Evolutionary conservation across 2,888 invertebrate genomes (phyloP).

Genomic region (Cremastinae sp.): DNA sequence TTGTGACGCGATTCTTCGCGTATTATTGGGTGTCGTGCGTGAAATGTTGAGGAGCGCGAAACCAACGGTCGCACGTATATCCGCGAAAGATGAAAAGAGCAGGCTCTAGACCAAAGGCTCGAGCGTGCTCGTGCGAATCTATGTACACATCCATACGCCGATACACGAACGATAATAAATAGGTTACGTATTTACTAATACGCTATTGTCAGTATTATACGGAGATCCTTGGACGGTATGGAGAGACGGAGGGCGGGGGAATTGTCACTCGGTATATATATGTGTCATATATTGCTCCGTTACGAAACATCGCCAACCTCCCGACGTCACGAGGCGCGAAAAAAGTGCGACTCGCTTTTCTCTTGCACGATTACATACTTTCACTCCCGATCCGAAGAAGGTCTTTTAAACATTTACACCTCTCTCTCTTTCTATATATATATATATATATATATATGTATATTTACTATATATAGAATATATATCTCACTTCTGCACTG

Average conservation of each 20-base stretch:
- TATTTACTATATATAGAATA: too few relatives aligned
- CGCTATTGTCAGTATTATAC: constrained; percentile 34
- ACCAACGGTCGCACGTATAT: background rate
- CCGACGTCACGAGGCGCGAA: constrained; percentile 26
- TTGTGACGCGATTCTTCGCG: background rate
- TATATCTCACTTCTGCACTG: too few relatives aligned
- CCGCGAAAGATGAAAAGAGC: background rate
- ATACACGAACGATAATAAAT: background rate
- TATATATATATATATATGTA: too few relatives aligned
- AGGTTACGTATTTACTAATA: constrained; percentile 31
- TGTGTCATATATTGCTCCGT: constrained; percentile 30
- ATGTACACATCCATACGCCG: too few relatives aligned
- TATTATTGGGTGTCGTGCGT: constrained; percentile 4
- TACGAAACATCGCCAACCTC: constrained; percentile 46
- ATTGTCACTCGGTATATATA: constrained; percentile 36
- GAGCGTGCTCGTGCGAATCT: background rate
- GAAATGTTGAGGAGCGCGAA: background rate
- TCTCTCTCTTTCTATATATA: background rate
- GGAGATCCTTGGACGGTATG: constrained; percentile 43
- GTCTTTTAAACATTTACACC: background rate
- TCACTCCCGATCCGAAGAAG: constrained; percentile 9
- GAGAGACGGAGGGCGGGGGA: constrained; percentile 5
- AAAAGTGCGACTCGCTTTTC: constrained; percentile 26
- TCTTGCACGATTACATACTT: constrained; percentile 26
- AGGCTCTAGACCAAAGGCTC: constrained; percentile 15